Base-by-base conservation (phyloP, 2,888 invertebrate genomes). In the Ditylenchus weischeri region DNA sequence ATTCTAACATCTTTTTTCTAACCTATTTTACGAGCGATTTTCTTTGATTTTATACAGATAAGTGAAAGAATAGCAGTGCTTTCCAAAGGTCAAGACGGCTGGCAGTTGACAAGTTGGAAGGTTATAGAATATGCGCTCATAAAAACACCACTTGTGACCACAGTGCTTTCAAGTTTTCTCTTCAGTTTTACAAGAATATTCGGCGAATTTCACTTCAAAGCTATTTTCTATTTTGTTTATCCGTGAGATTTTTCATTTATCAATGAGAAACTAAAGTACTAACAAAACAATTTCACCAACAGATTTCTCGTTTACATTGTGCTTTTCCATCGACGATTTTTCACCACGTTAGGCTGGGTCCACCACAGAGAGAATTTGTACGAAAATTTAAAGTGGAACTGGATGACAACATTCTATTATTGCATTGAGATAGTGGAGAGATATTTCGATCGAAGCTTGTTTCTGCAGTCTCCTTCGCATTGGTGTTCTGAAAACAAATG, bases 181-280 rank as follows among this genome's bases (percentile, higher is more conserved):
- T 78, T 78, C 78, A 75, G 70, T 67, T 79, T 76, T 64, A 75
- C 77, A 72, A 87, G 89, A 82, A 88, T 92, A 78, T 87, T 89
- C 78, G 86, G 89, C 72, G 89, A 89, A 77, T 89, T 92, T 84
- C 89, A 90, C 36, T 84, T 90, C 7, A 86, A 91, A 74, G 90
- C 91, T 79, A 88, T 92, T 77, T 88, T 93, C 81, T 91, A 90
- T 81, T 86, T 94, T 15, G 88, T 57, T 50, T 47, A 48, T 29
- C 73, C 73, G 73, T 71, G 49, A 65, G 72, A 29, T 50, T 19
- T 48, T n/a, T 29, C n/a, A 29, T 61, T 36, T 10, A 35, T 21
- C 47, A 62, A 51, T 19, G 18, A 47, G 15, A 54, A 54, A 43
- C 15, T 13, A 35, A 48, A 48, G 15, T 62, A 47, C 7, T 18